Conservation (phyloP, 2,888 invertebrate species). For the Scrobipalpa costella region DNA sequence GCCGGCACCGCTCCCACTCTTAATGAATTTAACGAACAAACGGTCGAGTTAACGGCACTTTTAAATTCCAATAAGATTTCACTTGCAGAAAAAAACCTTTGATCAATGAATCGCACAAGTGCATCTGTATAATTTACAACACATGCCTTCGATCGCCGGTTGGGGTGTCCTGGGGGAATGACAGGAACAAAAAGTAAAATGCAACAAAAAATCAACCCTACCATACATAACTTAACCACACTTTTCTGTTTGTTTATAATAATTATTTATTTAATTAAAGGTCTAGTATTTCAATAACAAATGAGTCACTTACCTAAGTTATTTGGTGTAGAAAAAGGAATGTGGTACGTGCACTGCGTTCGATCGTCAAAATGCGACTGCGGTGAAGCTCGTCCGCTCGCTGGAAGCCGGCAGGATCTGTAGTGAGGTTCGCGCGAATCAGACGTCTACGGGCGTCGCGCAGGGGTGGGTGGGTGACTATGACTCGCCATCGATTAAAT, state of each 20-base stretch:
- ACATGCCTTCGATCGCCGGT: constrained; percentile 39
- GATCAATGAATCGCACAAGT: constrained; percentile 46
- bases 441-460: constrained; percentile 12
- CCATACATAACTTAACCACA: neutral
- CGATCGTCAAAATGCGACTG: constrained; percentile 66
- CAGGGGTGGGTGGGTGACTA: constrained; percentile 47
- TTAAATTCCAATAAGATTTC: constrained; percentile 38
- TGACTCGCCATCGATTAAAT: neutral
- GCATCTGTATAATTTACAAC: constrained; percentile 38
- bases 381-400: constrained; percentile 32
- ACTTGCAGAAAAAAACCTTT: constrained; percentile 32
- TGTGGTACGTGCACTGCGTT: constrained; percentile 59
- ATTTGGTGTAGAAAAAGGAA: constrained; percentile 49
- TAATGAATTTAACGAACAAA: constrained; percentile 31
- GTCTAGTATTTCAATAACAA: constrained; percentile 26
- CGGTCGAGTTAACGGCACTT: constrained; percentile 43
- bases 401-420: constrained; percentile 35
- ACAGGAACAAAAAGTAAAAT: constrained; percentile 25
- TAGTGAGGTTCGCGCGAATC: constrained; percentile 16
- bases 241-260: neutral
- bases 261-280: too few relatives aligned
- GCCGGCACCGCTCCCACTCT: constrained; percentile 47
- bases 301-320: constrained; percentile 60
- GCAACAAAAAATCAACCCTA: neutral
- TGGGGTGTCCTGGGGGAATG: constrained; percentile 43